phyloP scores from a whole-genome alignment of 2,797 vertebrate species.

The Eleutherodactylus coqui region DNA sequence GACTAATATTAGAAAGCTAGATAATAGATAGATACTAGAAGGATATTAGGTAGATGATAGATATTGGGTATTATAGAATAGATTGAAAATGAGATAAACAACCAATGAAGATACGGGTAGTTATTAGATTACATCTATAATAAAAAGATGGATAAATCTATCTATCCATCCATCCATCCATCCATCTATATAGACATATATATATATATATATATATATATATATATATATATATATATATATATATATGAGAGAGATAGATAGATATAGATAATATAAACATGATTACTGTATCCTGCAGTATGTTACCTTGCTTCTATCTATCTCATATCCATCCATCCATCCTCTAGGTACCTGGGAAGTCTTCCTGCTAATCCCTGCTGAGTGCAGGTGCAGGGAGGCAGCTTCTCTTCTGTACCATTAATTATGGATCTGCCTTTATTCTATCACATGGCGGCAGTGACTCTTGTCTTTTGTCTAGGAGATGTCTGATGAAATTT shows the following conservation, averaged over 20 bases:
- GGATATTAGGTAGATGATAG: no score
- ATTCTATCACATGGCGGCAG: constrained; percentile 65
- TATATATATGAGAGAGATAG: neutral
- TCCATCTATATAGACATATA: no score
- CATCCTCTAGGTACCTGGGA: neutral
- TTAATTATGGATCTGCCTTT: neutral
- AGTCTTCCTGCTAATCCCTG: no score
- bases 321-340: neutral
- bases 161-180: no score
- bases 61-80: no score
- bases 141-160: no score
- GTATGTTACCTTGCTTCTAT: neutral
- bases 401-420: neutral
- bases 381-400: neutral
- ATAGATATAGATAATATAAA: no score
- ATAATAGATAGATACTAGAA: neutral
- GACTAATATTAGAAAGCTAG: no score
- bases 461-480: constrained; percentile 72
- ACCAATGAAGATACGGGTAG: no score
- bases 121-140: no score
- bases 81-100: no score
- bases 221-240: neutral
- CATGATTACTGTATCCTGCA: no score
- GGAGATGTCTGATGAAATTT: constrained; percentile 71
- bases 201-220: neutral